Percentiles rank a stretch among this genome's conserved stretches.
phyloP scores from a whole-genome alignment of 2,797 vertebrate species.

The Sciaenops ocellatus region DNA sequence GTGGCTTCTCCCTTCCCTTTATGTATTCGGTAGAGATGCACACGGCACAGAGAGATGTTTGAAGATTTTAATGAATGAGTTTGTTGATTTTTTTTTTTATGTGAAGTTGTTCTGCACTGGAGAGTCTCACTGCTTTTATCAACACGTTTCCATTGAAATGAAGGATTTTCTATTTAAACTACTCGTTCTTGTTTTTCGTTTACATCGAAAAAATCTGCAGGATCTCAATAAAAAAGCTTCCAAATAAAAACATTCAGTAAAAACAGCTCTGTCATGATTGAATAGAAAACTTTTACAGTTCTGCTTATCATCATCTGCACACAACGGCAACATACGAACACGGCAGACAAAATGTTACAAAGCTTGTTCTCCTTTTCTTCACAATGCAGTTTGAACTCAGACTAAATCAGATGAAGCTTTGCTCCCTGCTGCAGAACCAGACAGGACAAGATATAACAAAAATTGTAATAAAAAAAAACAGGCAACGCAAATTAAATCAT shows the following conservation, averaged over 20 bases:
- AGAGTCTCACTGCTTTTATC: conserved; percentile 72
- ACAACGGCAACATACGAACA: not conserved
- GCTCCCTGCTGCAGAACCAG: not conserved
- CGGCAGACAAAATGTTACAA: too few species aligned
- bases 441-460: conserved; percentile 3
- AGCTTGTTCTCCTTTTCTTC: not conserved
- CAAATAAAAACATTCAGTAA: not conserved
- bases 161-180: conserved; percentile 71
- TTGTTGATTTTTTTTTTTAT: conserved; percentile 51
- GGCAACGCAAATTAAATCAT: conserved; percentile 5
- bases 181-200: not conserved
- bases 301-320: not conserved
- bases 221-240: not conserved
- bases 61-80: conserved; percentile 50
- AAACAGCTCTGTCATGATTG: not conserved
- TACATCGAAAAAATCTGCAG: not conserved
- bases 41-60: conserved; percentile 44
- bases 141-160: conserved; percentile 68
- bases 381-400: not conserved
- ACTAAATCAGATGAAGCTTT: not conserved
- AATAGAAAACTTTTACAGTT: conserved; percentile 7
- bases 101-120: conserved; percentile 79
- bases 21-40: conserved; percentile 44
- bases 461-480: conserved; percentile 19
- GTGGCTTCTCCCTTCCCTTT: conserved; percentile 12